Evolutionary conservation across 2,113 vertebrate species (phyloP).

Genomic region (Heptranchias perlo): DNA sequence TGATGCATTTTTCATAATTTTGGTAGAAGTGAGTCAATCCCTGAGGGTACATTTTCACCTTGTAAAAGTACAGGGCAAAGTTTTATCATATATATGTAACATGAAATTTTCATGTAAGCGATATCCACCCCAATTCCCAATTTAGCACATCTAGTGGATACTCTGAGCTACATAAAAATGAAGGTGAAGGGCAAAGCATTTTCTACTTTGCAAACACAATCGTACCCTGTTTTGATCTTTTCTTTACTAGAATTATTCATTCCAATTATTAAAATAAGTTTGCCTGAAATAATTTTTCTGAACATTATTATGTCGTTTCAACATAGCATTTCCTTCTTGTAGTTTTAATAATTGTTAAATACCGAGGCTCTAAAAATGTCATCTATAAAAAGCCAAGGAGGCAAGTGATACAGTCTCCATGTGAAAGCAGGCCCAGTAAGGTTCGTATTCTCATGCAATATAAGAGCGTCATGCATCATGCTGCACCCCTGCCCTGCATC

Average conservation of each 20-base stretch:
- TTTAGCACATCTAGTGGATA: background rate
- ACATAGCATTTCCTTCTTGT: background rate
- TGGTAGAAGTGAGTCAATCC: background rate
- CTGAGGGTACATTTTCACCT: background rate
- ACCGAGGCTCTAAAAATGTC: background rate
- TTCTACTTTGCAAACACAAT: background rate
- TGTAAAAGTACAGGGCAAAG: background rate
- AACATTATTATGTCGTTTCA: background rate
- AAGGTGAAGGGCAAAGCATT: background rate
- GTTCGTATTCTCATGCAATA: background rate
- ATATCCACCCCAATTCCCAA: background rate
- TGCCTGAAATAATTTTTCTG: background rate
- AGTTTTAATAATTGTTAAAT: background rate
- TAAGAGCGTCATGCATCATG: background rate
- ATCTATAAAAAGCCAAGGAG: background rate
- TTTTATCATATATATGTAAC: background rate
- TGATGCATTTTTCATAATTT: background rate
- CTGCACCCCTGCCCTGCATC: background rate
- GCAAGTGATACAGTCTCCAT: background rate
- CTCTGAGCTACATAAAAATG: background rate
- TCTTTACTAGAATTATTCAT: background rate
- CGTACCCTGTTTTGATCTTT: background rate
- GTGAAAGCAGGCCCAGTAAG: background rate
- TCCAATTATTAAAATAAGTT: background rate
- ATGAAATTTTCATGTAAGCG: background rate